Conservation (phyloP, 2,888 invertebrate species). For the Euclidia mi region DNA sequence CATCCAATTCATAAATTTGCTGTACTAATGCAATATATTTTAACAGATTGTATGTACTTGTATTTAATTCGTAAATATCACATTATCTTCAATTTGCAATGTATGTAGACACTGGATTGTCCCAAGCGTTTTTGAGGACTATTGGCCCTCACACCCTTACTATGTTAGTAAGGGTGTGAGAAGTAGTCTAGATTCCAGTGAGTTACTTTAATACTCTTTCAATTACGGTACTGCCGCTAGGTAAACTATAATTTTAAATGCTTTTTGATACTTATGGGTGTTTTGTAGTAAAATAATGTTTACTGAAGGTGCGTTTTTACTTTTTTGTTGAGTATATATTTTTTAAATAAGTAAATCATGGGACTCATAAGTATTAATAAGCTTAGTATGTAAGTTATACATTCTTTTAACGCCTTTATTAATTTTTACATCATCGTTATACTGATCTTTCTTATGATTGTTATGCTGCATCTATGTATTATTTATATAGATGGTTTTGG, state of each 20-base stretch:
- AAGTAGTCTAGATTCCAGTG: conserved; percentile 32
- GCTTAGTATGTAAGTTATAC: conserved; percentile 21
- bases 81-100: conserved; percentile 20
- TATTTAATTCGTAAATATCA: conserved; percentile 19
- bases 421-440: conserved; percentile 24
- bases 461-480: conserved; percentile 24
- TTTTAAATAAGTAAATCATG: conserved; percentile 1
- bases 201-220: conserved; percentile 62
- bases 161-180: conserved; percentile 23
- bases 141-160: conserved; percentile 29
- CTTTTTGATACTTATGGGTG: conserved; percentile 39
- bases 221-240: conserved; percentile 86
- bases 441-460: conserved; percentile 34
- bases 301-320: background rate
- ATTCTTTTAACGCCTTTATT: conserved; percentile 6
- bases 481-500: conserved; percentile 40
- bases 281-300: background rate
- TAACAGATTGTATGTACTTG: conserved; percentile 19
- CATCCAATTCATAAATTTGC: conserved; percentile 49
- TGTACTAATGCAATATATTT: conserved; percentile 59
- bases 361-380: conserved; percentile 26
- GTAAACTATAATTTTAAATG: conserved; percentile 58
- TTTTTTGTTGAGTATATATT: background rate
- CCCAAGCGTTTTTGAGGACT: conserved; percentile 45
- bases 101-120: conserved; percentile 27